phyloP scores from a whole-genome alignment of 2,113 vertebrate species.

The Caretta caretta region DNA sequence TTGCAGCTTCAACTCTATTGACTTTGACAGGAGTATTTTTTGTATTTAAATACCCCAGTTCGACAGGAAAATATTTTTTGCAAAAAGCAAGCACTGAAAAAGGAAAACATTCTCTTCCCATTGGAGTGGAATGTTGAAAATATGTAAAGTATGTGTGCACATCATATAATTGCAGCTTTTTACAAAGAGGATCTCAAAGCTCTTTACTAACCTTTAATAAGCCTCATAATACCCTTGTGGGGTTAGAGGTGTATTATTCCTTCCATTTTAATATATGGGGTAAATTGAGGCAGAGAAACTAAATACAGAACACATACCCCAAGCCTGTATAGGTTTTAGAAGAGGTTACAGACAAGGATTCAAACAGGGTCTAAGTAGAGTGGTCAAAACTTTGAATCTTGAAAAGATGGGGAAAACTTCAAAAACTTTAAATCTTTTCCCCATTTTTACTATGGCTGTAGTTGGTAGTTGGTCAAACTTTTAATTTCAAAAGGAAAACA shows the following conservation, averaged over 20 bases:
- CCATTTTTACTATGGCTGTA: background rate
- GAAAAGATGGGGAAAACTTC: background rate
- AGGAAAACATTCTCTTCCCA: background rate
- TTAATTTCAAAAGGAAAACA: background rate
- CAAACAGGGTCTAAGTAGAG: background rate
- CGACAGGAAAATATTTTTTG: background rate
- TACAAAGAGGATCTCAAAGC: conserved; percentile 52
- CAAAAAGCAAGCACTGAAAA: background rate
- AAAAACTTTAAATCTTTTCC: background rate
- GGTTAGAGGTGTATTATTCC: background rate
- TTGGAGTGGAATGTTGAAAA: conserved; percentile 3
- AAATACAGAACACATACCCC: conserved; percentile 43
- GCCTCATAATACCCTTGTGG: background rate
- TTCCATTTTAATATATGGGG: conserved; percentile 10
- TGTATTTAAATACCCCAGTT: background rate
- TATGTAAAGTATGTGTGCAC: background rate
- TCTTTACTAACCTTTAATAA: conserved; percentile 39
- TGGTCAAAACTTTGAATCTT: background rate
- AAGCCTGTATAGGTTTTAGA: background rate
- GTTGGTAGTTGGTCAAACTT: background rate
- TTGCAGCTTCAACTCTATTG: conserved; percentile 17
- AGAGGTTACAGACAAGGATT: background rate
- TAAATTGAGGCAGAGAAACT: conserved; percentile 10
- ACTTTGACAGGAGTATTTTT: background rate
- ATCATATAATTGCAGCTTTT: background rate